phyloP scores from a whole-genome alignment of 2,113 vertebrate species.

The Phaethon lepturus region DNA sequence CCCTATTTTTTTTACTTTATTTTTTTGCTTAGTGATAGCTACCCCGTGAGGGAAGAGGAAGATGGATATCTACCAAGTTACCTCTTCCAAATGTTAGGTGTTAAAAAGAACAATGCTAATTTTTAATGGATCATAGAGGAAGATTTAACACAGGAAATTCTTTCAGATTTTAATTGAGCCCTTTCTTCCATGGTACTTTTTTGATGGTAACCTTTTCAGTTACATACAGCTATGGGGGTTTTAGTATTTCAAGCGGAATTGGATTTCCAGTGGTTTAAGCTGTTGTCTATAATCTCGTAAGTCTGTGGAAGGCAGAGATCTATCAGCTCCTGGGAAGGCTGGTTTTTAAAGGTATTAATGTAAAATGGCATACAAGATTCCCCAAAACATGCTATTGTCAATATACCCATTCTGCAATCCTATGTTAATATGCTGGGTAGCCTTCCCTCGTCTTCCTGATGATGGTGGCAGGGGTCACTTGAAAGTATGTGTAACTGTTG shows the following conservation, averaged over 20 bases:
- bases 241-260: background rate
- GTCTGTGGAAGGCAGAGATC: background rate
- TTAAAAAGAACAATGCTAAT: background rate
- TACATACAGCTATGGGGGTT: background rate
- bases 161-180: background rate
- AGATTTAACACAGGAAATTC: background rate
- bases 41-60: background rate
- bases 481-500: background rate
- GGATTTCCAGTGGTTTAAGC: background rate
- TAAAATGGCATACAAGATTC: fast-evolving
- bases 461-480: background rate
- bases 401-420: background rate
- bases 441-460: background rate
- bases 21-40: background rate
- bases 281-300: fast-evolving
- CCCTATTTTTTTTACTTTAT: too few relatives aligned
- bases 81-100: background rate
- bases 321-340: background rate
- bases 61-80: background rate
- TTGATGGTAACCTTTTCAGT: background rate
- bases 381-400: background rate
- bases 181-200: background rate
- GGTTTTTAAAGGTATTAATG: background rate
- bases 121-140: background rate
- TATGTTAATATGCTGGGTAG: fast-evolving